Base-by-base conservation (phyloP, 2,888 invertebrate genomes). In the Cryptocephalus moraei region DNA sequence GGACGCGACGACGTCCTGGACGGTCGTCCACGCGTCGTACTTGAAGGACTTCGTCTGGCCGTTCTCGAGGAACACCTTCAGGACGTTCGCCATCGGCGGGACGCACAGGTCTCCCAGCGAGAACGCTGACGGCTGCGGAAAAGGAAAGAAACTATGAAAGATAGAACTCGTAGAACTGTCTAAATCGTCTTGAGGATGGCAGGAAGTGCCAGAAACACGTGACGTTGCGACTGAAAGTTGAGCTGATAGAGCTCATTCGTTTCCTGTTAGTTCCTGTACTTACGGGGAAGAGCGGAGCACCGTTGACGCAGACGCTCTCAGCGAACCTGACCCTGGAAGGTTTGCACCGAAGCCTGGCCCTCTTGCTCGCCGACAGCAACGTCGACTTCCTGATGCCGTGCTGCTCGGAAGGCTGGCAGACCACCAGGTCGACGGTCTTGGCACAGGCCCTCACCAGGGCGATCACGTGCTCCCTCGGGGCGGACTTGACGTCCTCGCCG, bases 1-100 rank as follows among this genome's bases (percentile, higher is more conserved):
- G 36, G 89, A 90, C 54, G 81, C 77, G 48, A 91, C 82, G 53
- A 94, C 92, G 69, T 93, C 91, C 69, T 78, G 85, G 1, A 94
- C 92, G 0, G 88, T 87, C 14, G 93, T 94, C 57, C 84, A 86
- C 44, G 85, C 82, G 73, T 94, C 92, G 68, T 94, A 94, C 66
- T 93, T 93, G 73, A 94, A 94, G 34, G 92, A 92, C 69, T 92
- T 92, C 10, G 93, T 94, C 70, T 94, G 93, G 8, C 93, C 93
- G 67, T 94, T 94, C 72, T 94, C 94, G 44, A 94, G 76, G 70
- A 91, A 94, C 9, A 94, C 93, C 72, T 93, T 93, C 45, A 94
- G 76, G 41, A 94, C 93, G 72, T 94, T 93, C 42, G 94, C 93
- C 85, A 93, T 89, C 41, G 90, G 87, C 32, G 92, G 90, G 38